Evolutionary conservation across 2,888 invertebrate genomes (phyloP).

Genomic region (Drosophila cognata): DNA sequence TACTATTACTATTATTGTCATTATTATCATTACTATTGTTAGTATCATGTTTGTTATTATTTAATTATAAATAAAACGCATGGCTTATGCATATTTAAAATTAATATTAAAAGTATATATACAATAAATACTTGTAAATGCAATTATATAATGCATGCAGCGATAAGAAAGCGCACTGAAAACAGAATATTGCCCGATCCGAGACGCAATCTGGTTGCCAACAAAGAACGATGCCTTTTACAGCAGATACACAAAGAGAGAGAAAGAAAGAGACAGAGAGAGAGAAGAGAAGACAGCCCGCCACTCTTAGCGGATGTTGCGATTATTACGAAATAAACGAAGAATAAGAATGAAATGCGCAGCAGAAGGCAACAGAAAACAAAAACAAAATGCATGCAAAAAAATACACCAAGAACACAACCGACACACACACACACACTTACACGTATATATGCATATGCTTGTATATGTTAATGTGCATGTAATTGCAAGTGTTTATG

Average conservation of each 20-base stretch:
- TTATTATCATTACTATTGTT: background rate
- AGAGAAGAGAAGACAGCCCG: background rate
- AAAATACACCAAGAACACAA: slow-evolving; percentile 12
- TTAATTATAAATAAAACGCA: background rate
- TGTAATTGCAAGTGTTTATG: slow-evolving; percentile 9
- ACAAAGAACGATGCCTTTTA: slow-evolving; percentile 47
- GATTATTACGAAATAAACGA: slow-evolving; percentile 77
- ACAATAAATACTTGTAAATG: slow-evolving; percentile 33
- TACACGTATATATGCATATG: background rate
- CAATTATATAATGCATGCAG: slow-evolving; percentile 62
- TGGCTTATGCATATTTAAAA: background rate
- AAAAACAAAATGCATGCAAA: slow-evolving; percentile 54
- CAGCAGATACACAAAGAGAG: background rate
- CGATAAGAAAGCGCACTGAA: slow-evolving; percentile 33
- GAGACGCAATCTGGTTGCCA: slow-evolving; percentile 33
- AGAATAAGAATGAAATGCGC: slow-evolving; percentile 62
- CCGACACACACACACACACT: slow-evolving; percentile 9
- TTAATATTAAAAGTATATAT: background rate
- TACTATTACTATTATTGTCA: background rate
- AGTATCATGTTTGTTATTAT: background rate
- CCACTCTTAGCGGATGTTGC: slow-evolving; percentile 64
- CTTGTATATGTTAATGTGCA: slow-evolving; percentile 4
- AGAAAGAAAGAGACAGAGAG: background rate
- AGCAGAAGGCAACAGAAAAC: slow-evolving; percentile 32
- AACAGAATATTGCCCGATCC: slow-evolving; percentile 11